Percentiles rank a stretch among this genome's conserved stretches.
Evolutionary conservation across 2,113 vertebrate genomes (phyloP).

Genomic region (Rattus norvegicus): GRCr8 NC_086023.1:82156001-82156500

Average conservation of each 20-base stretch:
- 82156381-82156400: background rate
- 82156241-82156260: background rate
- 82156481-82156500: background rate
- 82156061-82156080: constrained; percentile 27
- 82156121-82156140: background rate
- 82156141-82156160: background rate
- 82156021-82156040: constrained; percentile 68
- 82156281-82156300: background rate
- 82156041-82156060: constrained; percentile 76
- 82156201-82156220: background rate
- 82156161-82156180: no score
- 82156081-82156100: background rate
- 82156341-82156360: background rate
- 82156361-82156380: no score
- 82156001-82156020: constrained; percentile 68
- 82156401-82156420: background rate
- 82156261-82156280: background rate
- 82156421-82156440: background rate
- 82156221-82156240: background rate
- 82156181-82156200: background rate
- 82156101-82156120: background rate
- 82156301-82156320: background rate
- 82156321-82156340: background rate
- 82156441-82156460: no score
- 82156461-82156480: background rate